Evolutionary conservation across 2,888 invertebrate species (phyloP).

Genomic region (Ophonus ardosiacus): DNA sequence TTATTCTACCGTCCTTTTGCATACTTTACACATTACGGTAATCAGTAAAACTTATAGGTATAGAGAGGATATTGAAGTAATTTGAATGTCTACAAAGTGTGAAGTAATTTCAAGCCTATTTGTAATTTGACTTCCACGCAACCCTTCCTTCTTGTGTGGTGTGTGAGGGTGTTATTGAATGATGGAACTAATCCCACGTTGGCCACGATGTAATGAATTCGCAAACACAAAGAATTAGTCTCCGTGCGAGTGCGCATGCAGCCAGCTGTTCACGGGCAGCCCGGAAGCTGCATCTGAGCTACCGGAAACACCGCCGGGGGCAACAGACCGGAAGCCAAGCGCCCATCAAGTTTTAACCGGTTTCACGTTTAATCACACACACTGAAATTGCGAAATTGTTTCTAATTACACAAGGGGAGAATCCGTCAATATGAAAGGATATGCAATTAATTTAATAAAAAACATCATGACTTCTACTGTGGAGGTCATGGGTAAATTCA

Average conservation of each 20-base stretch:
- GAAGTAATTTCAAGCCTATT: no score
- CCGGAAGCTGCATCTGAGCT: slow-evolving; percentile 57
- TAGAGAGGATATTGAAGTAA: no score
- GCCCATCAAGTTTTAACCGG: slow-evolving; percentile 56
- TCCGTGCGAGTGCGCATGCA: slow-evolving; percentile 14
- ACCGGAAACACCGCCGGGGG: slow-evolving; percentile 29
- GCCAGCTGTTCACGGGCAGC: background rate
- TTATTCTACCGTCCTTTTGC: no score
- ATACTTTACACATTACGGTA: no score
- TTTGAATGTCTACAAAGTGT: no score
- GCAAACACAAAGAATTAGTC: slow-evolving; percentile 2
- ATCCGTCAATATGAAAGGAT: no score
- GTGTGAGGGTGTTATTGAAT: background rate
- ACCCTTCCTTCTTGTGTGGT: background rate
- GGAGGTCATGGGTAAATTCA: no score
- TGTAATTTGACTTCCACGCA: background rate
- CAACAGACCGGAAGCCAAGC: slow-evolving; percentile 26
- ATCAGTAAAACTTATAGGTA: no score
- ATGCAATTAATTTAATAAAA: no score
- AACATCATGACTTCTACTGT: no score
- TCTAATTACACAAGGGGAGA: slow-evolving; percentile 37
- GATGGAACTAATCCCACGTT: background rate
- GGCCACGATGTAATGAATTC: background rate
- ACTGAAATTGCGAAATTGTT: slow-evolving; percentile 53
- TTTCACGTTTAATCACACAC: slow-evolving; percentile 49